Conservation (phyloP, 2,888 invertebrate species). For the Epiblema foenella region DNA sequence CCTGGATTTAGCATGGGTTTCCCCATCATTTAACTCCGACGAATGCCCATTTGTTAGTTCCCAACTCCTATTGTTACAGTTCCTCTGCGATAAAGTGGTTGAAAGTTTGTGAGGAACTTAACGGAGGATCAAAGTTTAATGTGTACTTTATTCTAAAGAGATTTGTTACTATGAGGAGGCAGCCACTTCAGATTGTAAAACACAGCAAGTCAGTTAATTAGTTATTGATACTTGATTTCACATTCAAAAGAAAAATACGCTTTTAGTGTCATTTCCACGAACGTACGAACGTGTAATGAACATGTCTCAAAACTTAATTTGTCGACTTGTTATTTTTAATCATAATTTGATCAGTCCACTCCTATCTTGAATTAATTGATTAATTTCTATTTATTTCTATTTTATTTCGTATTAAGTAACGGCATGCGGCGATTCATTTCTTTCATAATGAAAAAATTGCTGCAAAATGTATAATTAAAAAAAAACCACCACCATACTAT, state of each 20-base stretch:
- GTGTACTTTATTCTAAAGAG: constrained; percentile 39
- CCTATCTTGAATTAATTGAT: not conserved
- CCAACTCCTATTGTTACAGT: constrained; percentile 43
- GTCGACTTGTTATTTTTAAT: not conserved
- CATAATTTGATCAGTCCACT: not conserved
- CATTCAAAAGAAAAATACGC: too few species aligned
- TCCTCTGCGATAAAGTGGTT: constrained; percentile 42
- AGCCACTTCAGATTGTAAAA: not conserved
- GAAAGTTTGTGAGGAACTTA: constrained; percentile 38
- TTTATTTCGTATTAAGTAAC: too few species aligned
- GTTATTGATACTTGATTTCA: not conserved
- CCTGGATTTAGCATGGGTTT: constrained; percentile 54
- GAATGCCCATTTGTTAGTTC: constrained; percentile 42
- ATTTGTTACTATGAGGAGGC: constrained; percentile 27
- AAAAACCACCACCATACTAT: too few species aligned
- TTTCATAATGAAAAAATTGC: too few species aligned
- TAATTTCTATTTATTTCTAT: too few species aligned
- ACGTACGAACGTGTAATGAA: too few species aligned
- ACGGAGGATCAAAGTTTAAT: constrained; percentile 38
- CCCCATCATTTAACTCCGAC: constrained; percentile 59
- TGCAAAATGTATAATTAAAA: too few species aligned
- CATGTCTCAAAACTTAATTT: not conserved
- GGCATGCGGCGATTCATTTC: too few species aligned
- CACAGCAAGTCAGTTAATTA: not conserved
- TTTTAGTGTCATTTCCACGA: too few species aligned